Percentiles rank a stretch among this genome's conserved stretches.
phyloP scores from a whole-genome alignment of 1,140 invertebrate species.

The Cydia fagiglandana region DNA sequence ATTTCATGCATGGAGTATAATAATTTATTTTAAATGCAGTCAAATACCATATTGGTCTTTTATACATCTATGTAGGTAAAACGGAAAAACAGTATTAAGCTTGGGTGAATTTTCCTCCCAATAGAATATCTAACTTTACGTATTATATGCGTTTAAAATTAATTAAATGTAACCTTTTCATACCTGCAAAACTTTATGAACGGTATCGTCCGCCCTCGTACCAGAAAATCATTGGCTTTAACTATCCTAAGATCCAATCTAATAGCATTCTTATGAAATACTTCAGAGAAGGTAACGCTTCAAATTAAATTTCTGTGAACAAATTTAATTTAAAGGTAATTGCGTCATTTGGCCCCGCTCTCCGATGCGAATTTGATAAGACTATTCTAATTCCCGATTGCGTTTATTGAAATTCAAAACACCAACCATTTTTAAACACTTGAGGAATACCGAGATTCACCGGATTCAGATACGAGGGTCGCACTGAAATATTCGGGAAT shows the following conservation, averaged over 20 bases:
- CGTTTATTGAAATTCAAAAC: slow-evolving; percentile 18
- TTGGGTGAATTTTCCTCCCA: too few species aligned
- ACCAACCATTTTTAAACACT: neutral
- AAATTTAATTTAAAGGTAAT: slow-evolving; percentile 44
- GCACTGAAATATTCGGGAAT: too few species aligned
- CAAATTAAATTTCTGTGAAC: slow-evolving; percentile 43
- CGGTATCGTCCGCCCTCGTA: neutral
- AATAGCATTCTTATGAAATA: slow-evolving; percentile 15
- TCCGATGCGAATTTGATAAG: slow-evolving; percentile 38
- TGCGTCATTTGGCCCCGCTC: slow-evolving; percentile 34
- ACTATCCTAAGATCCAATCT: neutral
- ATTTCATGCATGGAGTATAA: too few species aligned
- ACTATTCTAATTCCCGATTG: slow-evolving; percentile 14
- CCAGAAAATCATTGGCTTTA: neutral
- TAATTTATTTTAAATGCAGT: too few species aligned
- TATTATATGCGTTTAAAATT: too few species aligned
- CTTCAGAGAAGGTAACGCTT: slow-evolving; percentile 21
- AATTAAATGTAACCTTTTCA: too few species aligned
- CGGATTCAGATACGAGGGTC: neutral
- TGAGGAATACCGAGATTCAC: neutral
- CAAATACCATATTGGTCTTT: too few species aligned
- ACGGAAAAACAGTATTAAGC: too few species aligned
- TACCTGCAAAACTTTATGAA: neutral
- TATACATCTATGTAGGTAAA: too few species aligned
- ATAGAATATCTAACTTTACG: too few species aligned